Evolutionary conservation across 2,113 vertebrate species (phyloP).

Genomic region (Chaetodon auriga): DNA sequence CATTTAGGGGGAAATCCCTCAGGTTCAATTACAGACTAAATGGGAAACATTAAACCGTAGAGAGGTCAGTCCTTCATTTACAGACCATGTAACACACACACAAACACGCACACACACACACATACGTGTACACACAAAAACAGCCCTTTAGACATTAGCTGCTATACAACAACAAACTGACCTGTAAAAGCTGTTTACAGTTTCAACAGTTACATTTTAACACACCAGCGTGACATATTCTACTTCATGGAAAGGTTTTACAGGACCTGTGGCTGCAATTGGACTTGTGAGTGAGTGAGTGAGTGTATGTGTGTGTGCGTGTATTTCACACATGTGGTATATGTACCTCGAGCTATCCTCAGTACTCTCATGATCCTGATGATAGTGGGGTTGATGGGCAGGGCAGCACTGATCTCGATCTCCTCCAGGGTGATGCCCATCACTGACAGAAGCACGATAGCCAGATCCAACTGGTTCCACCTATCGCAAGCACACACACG

Average conservation of each 20-base stretch:
- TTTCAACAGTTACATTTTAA: not conserved
- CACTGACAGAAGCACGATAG: slow-evolving; percentile 95
- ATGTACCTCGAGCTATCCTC: slow-evolving; percentile 92
- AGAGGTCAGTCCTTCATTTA: slow-evolving; percentile 73
- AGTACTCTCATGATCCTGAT: slow-evolving; percentile 98
- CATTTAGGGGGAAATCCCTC: slow-evolving; percentile 54
- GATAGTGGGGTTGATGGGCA: slow-evolving; percentile 98
- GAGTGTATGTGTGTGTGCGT: not conserved
- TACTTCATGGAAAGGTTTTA: not conserved
- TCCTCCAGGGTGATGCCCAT: slow-evolving; percentile 98
- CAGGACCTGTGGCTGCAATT: not conserved
- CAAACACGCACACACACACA: not conserved
- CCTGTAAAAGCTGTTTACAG: not conserved
- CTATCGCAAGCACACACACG: slow-evolving; percentile 73
- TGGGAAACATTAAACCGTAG: slow-evolving; percentile 53
- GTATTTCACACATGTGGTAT: not conserved
- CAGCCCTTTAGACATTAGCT: not conserved
- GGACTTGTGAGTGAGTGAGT: not conserved
- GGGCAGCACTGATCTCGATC: slow-evolving; percentile 96
- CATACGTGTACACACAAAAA: slow-evolving; percentile 21
- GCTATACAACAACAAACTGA: slow-evolving; percentile 11
- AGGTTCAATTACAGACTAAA: slow-evolving; percentile 69
- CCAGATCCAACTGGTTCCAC: slow-evolving; percentile 98
- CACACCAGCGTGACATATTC: not conserved
- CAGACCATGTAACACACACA: slow-evolving; percentile 11